phyloP scores from a whole-genome alignment of 2,888 invertebrate genomes.

The Drosophila pegasa region DNA sequence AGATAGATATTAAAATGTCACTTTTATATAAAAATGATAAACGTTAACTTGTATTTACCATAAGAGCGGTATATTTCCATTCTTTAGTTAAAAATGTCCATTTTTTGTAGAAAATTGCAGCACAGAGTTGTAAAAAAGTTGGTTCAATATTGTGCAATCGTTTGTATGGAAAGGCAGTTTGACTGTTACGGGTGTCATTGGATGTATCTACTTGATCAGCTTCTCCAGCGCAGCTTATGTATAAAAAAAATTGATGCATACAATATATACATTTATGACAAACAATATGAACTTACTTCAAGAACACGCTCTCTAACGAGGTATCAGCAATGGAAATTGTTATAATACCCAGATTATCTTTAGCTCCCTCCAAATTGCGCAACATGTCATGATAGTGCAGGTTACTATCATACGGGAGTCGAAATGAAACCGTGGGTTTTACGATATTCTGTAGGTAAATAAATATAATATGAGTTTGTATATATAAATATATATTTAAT shows the following conservation, averaged over 20 bases:
- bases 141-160: slow-evolving; percentile 44
- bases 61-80: slow-evolving; percentile 71
- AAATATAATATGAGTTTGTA: no score
- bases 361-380: slow-evolving; percentile 87
- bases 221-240: slow-evolving; percentile 74
- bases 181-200: slow-evolving; percentile 13
- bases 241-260: background rate
- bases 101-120: slow-evolving; percentile 84
- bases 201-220: slow-evolving; percentile 79
- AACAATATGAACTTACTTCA: slow-evolving; percentile 86
- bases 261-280: background rate
- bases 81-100: slow-evolving; percentile 77
- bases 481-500: background rate
- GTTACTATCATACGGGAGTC: slow-evolving; percentile 87
- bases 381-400: slow-evolving; percentile 88
- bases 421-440: slow-evolving; percentile 82
- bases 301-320: slow-evolving; percentile 96
- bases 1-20: no score
- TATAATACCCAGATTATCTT: slow-evolving; percentile 88
- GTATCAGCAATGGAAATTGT: slow-evolving; percentile 94
- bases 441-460: slow-evolving; percentile 74
- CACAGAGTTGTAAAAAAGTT: slow-evolving; percentile 66
- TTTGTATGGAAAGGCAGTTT: slow-evolving; percentile 52
- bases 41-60: slow-evolving; percentile 66
- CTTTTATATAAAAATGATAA: background rate